These are phyloP conservation scores for Apostichopus californicus DNA, from an alignment of 35 echinoderm and acorn worm genomes.

Conservation along the genomic window DNA sequence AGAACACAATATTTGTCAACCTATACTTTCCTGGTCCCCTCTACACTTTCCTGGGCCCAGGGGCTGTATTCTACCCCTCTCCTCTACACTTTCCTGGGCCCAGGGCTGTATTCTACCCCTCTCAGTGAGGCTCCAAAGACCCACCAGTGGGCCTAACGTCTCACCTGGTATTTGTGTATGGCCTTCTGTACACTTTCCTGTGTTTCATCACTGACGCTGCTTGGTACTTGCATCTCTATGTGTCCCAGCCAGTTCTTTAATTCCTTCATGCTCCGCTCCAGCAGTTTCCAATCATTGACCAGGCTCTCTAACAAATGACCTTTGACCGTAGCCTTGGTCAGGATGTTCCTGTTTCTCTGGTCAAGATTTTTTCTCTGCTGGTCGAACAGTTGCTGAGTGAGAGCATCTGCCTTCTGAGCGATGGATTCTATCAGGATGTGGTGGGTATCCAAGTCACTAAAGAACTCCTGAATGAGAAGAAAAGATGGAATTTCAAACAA, in stretches of 20 bases:
- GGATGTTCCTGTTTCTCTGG: conserved; percentile 77
- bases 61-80: too few species aligned
- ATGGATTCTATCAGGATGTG: conserved; percentile 98
- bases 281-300: conserved; percentile 83
- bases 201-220: conserved; percentile 80
- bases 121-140: too few species aligned
- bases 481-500: too few species aligned
- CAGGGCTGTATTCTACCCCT: too few species aligned
- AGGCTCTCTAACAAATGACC: conserved; percentile 87
- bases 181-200: conserved; percentile 88
- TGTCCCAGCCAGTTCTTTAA: conserved; percentile 81
- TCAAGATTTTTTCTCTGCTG: conserved; percentile 71
- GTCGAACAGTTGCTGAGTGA: conserved; percentile 84
- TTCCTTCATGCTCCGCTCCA: conserved; percentile 72
- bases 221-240: conserved; percentile 86
- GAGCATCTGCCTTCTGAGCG: conserved; percentile 87
- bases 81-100: too few species aligned
- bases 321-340: conserved; percentile 65
- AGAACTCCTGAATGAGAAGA: conserved; percentile 75
- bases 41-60: too few species aligned
- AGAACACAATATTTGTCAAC: too few species aligned
- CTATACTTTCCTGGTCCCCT: too few species aligned
- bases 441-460: conserved; percentile 90
- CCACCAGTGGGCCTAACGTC: too few species aligned
- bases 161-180: conserved; percentile 95